Base-by-base conservation (phyloP, 1,140 invertebrate genomes). In the Druon quercuslanigerum region DNA sequence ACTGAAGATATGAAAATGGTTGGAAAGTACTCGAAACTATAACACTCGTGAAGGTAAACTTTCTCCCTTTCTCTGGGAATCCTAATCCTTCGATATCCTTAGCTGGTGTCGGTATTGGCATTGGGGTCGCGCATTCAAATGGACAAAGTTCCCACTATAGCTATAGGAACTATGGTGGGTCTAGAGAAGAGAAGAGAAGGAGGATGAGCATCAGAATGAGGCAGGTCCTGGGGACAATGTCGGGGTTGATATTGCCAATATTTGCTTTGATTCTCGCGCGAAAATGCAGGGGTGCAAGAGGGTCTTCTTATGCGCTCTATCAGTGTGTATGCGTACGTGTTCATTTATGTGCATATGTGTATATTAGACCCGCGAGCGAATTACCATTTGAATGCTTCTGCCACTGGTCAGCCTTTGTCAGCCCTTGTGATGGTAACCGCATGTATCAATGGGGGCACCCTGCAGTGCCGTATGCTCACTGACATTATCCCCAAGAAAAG, bases 181-280 rank as follows among this genome's bases (percentile, higher is more conserved):
- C 40, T 46, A 46, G 40, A 46, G 40, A 83, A 74, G 80, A 33
- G 25, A 33, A 33, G 25, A 33, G 25, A 33, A 33, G 4, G 25
- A 33, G 25, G 25, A 33, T 33, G 25, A 33, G 25, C 74, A 70
- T 75, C 78, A 82, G 80, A 83, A 83, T 81, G 78, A 83, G 80
- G 80, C 84, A 88, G 79, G 80, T 86, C 82, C 83, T 76, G 66
- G 75, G 78, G 85, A 83, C 84, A 86, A 87, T 88, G 82, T 77
- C 82, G 71, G 84, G 88, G 86, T 88, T 87, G 88, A 91, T 91
- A 91, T 91, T 91, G 89, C 86, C 90, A 91, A 91, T 91, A 91
- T 91, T 91, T 91, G 89, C 87, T 90, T 90, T 91, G 89, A 90
- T 90, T 90, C 88, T 89, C 82, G 81, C 83, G 82, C 79, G 83